Conservation (phyloP, 2,888 invertebrate genomes). For the Dione vanillae region DNA sequence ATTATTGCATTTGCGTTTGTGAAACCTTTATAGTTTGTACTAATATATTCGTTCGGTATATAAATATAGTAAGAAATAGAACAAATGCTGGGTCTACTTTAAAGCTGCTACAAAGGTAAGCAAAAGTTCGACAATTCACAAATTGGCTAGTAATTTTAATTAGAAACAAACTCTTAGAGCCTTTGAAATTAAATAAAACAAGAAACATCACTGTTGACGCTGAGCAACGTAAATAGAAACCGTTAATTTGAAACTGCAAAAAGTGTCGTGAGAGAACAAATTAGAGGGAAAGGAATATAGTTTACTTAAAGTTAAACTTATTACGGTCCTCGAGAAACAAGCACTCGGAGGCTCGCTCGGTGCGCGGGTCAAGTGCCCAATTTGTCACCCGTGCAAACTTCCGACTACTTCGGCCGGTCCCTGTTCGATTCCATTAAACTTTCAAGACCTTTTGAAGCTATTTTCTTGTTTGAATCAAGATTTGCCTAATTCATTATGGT, state of each 20-base stretch:
- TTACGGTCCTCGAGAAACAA: conserved; percentile 82
- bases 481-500: conserved; percentile 77
- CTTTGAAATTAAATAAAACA: conserved; percentile 46
- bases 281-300: conserved; percentile 83
- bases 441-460: conserved; percentile 83
- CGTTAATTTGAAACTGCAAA: conserved; percentile 70
- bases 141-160: conserved; percentile 34
- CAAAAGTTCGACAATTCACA: conserved; percentile 17
- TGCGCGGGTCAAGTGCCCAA: conserved; percentile 83
- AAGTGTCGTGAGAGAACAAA: conserved; percentile 71
- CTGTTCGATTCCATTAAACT: conserved; percentile 84
- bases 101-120: not conserved
- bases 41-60: not conserved
- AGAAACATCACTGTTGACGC: conserved; percentile 40
- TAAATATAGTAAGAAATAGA: not conserved
- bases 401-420: conserved; percentile 73
- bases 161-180: conserved; percentile 34
- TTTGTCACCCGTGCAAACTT: conserved; percentile 84
- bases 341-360: conserved; percentile 74
- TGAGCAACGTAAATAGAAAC: conserved; percentile 55
- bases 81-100: not conserved
- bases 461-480: conserved; percentile 81
- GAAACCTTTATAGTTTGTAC: conserved; percentile 27
- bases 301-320: conserved; percentile 84
- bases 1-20: conserved; percentile 60